Evolutionary conservation across 2,888 invertebrate species (phyloP), one percentile per base, ranked within the genome.

Genomic region (Drosophila percnosoma): DNA sequence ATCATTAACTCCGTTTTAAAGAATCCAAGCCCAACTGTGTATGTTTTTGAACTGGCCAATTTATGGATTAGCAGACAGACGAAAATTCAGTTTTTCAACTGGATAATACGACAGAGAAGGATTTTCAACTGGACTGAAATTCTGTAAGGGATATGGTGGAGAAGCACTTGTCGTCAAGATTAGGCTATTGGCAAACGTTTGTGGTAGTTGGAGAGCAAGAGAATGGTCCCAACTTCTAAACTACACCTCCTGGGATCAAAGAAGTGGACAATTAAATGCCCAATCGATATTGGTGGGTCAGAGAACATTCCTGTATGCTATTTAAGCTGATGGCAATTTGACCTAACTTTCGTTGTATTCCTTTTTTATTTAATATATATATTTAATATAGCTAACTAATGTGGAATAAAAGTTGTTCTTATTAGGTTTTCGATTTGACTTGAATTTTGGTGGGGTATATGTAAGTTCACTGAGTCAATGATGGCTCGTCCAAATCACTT

Each of bases 401-500:
- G 3, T 38, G 38, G 3, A 38, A 38, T 8, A 18, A 38, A 38
- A n/a, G n/a, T 8, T 18, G 18, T 3, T n/a, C 4, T 38, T 4
- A 38, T n/a, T n/a, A n/a, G 0, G n/a, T n/a, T 40, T 40, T n/a
- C 10, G 1, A 40, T 0, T n/a, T n/a, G 10, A n/a, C 10, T 21
- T 40, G 2, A 4, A n/a, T 40, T 40, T 40, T 10, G 4, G 10
- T 40, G n/a, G 40, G 4, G 8, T 10, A 40, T n/a, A 10, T 31
- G 31, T 31, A 31, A 31, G 10, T 31, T 31, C 10, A 10, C 10
- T 10, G 8, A 1, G 61, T 69, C 34, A 79, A 74, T 77, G 79
- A 74, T 27, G 68, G 40, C 59, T 64, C n/a, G 75, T 18, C 73
- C 29, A 33, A 57, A 21, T 33, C 55, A 54, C 38, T 57, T 66